Evolutionary conservation across 1,140 invertebrate species (phyloP).

Genomic region (Temnothorax curvispinosus): DNA sequence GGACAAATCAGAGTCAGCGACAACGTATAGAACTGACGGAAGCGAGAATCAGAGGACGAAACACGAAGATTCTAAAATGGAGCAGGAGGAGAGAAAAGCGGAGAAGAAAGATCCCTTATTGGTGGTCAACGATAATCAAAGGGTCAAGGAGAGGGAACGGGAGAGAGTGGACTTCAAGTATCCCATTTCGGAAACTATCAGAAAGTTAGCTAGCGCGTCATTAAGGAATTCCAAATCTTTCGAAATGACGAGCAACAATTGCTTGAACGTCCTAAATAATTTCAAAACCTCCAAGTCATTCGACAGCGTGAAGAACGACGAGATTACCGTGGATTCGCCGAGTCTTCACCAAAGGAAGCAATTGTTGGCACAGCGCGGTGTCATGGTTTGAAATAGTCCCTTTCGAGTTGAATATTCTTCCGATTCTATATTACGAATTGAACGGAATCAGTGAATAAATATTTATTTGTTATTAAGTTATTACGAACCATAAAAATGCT

Average conservation of each 20-base stretch:
- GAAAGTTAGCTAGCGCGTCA: conserved; percentile 83
- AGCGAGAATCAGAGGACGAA: conserved; percentile 11
- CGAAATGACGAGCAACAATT: conserved; percentile 79
- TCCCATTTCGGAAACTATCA: conserved; percentile 84
- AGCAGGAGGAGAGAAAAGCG: conserved; percentile 52
- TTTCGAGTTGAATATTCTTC: conserved; percentile 1
- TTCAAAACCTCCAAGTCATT: conserved; percentile 79
- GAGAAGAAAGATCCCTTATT: conserved; percentile 64
- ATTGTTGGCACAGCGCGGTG: conserved; percentile 83
- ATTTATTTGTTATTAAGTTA: background rate
- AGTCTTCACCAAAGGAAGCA: conserved; percentile 84
- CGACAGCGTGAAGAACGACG: conserved; percentile 71
- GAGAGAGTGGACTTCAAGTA: conserved; percentile 81
- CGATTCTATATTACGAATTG: background rate
- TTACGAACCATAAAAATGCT: background rate
- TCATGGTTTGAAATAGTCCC: conserved; percentile 78
- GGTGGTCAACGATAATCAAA: conserved; percentile 69
- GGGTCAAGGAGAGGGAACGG: conserved; percentile 77
- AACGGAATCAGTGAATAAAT: background rate
- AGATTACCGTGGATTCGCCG: conserved; percentile 81
- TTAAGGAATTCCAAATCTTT: conserved; percentile 81
- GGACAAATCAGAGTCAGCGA: background rate
- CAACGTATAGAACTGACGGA: background rate
- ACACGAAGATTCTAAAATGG: conserved; percentile 54
- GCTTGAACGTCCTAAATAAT: conserved; percentile 79